Conservation (phyloP, 2,113 vertebrate species). For the Poeciliopsis retropinna region DNA sequence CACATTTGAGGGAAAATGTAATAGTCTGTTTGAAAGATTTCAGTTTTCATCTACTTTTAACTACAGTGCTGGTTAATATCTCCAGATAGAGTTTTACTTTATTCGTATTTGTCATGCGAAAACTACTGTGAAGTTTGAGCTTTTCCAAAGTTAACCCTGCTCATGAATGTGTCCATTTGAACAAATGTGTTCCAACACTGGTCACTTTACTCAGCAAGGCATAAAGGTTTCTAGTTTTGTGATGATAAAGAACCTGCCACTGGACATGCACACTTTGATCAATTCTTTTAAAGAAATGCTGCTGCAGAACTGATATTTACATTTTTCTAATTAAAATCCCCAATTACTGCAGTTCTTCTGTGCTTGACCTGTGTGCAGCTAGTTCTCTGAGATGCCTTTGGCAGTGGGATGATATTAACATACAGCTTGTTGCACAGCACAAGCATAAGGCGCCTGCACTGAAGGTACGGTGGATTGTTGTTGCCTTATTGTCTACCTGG, state of each 20-base stretch:
- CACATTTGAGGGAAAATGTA: too few relatives aligned
- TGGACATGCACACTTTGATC: constrained; percentile 22
- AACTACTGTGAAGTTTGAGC: too few relatives aligned
- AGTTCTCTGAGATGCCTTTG: constrained; percentile 41
- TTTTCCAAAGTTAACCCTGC: too few relatives aligned
- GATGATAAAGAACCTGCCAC: too few relatives aligned
- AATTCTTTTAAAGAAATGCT: constrained; percentile 7
- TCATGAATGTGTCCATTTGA: too few relatives aligned
- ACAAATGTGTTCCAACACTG: too few relatives aligned
- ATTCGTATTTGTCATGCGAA: too few relatives aligned
- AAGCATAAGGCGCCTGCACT: constrained; percentile 19
- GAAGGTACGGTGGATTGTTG: constrained; percentile 26
- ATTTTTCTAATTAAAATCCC: constrained; percentile 35
- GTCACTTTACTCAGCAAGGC: neutral
- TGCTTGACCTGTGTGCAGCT: constrained; percentile 31
- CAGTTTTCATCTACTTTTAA: too few relatives aligned
- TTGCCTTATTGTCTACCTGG: constrained; percentile 48
- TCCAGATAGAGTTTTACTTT: too few relatives aligned
- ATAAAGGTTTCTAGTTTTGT: neutral
- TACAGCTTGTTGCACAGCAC: constrained; percentile 39
- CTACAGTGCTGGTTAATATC: too few relatives aligned
- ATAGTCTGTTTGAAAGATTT: too few relatives aligned
- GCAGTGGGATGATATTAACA: constrained; percentile 53
- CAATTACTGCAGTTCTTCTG: constrained; percentile 31
- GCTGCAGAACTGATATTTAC: constrained; percentile 8